Conservation (phyloP, 2,888 invertebrate genomes). For the Tridacna gigas region DNA sequence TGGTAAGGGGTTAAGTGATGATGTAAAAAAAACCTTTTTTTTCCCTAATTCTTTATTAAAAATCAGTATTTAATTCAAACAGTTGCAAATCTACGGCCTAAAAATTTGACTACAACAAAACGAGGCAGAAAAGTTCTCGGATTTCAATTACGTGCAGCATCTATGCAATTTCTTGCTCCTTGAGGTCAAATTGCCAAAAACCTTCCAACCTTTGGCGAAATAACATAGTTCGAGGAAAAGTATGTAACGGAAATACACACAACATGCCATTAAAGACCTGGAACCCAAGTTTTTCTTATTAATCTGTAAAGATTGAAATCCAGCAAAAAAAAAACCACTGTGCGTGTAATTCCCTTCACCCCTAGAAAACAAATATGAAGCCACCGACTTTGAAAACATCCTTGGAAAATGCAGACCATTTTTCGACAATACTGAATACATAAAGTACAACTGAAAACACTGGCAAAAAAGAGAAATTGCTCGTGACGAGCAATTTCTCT, state of each 20-base stretch:
- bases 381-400: too few species aligned
- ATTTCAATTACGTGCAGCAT: conserved; percentile 21
- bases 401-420: too few species aligned
- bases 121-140: neutral
- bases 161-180: conserved; percentile 12
- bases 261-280: conserved; percentile 29
- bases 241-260: conserved; percentile 17
- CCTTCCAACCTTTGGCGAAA: conserved; percentile 21
- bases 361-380: too few species aligned
- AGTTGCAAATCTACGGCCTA: too few species aligned
- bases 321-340: conserved; percentile 25
- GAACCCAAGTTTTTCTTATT: conserved; percentile 38
- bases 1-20: too few species aligned
- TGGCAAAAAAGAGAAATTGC: too few species aligned
- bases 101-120: too few species aligned
- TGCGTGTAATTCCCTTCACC: too few species aligned
- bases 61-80: too few species aligned
- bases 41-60: neutral
- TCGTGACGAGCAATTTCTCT: too few species aligned
- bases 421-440: too few species aligned
- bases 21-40: neutral
- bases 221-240: conserved; percentile 12
- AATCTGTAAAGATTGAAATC: conserved; percentile 53
- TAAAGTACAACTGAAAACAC: too few species aligned
- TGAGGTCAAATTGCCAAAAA: conserved; percentile 23